Evolutionary conservation across 2,113 vertebrate species (phyloP), one percentile per base, ranked within the genome.

Genomic region (Trochalopteron elliotii): DNA sequence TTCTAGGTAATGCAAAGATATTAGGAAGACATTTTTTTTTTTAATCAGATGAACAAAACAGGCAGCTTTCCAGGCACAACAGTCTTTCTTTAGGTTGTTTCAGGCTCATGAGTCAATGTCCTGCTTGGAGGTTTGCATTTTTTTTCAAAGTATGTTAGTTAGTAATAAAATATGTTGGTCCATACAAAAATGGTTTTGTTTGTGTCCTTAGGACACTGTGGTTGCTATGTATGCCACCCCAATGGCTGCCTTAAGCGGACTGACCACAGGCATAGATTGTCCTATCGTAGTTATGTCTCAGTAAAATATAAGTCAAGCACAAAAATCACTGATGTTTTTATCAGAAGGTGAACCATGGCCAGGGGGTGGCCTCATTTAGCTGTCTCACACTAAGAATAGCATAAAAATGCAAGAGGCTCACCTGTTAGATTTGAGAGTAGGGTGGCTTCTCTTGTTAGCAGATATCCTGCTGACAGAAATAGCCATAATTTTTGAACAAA

Each of bases 361-460:
- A 86, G 67, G 63, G 59, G 61, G 45, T 94, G 84, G 63, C 65
- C 74, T 79, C 70, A 69, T 95, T 93, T 89, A 87, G 45, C 91
- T 61, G 9, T 72, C 33, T 94, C 79, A 60, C 12, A 33, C 20
- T 60, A 33, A 47, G 45, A 83, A 49, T 25, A 56, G 37, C 21
- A 31, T 49, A 53, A 88, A 71, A 74, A 65, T 72, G 22, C 5
- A 56, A 56, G n/a, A 79, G 39, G 15, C 14, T 79, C 1, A 11
- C 39, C 45, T 77, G 49, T 19, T 75, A 53, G 30, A 56, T 85
- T 65, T 69, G 31, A 89, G 53, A 65, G 39, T 37, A 69, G 17
- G 12, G 24, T 84, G 45, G 53, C 30, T 90, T 39, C 16, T 53
- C 16, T 49, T 64, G 93, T 70, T 84, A 80, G 42, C 30, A 77